Conservation (phyloP, 2,113 vertebrate species). For the Columba livia region DNA sequence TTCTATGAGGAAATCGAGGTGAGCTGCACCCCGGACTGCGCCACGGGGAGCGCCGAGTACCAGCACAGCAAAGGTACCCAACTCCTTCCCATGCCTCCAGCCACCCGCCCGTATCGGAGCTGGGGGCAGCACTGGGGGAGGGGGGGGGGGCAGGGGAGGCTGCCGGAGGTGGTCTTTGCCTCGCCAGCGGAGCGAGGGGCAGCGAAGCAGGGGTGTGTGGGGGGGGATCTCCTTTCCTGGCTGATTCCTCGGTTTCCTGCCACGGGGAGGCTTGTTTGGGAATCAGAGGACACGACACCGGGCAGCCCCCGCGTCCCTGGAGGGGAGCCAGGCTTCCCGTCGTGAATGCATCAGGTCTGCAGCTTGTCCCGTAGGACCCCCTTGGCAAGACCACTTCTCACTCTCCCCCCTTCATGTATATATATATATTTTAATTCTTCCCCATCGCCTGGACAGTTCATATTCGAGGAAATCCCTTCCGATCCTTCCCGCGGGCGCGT, state of each 20-base stretch:
- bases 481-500: not conserved
- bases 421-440: not conserved
- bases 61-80: conserved; percentile 89
- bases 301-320: conserved; percentile 20
- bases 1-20: conserved; percentile 99
- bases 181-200: not conserved
- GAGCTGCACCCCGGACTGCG: conserved; percentile 95
- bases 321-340: conserved; percentile 40
- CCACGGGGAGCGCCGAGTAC: conserved; percentile 88
- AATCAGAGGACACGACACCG: conserved; percentile 17
- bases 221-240: not conserved
- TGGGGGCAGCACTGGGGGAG: not conserved
- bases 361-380: not conserved
- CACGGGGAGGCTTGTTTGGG: not conserved
- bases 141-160: not conserved
- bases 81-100: conserved; percentile 53
- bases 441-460: not conserved
- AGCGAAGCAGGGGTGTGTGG: not conserved
- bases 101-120: not conserved
- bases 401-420: not conserved
- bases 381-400: not conserved
- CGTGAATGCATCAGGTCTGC: conserved; percentile 8
- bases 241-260: not conserved
- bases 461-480: conserved; percentile 1
- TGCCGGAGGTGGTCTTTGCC: not conserved